Conservation (phyloP, 1,140 invertebrate species). For the Drosophila gunungcola region DNA sequence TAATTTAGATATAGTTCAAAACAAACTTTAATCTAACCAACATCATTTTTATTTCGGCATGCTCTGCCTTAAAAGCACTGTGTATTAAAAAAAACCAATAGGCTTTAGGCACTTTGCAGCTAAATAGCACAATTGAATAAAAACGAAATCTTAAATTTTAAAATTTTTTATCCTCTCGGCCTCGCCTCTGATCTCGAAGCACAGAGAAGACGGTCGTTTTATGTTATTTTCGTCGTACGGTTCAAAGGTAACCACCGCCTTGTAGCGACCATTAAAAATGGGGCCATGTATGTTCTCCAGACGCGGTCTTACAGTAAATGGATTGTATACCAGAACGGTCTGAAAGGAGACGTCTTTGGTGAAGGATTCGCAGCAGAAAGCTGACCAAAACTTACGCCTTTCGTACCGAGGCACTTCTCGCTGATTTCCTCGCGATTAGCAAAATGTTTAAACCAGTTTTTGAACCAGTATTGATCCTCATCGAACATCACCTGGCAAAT, state of each 20-base stretch:
- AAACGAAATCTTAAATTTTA: no score
- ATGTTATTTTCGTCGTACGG: slow-evolving; percentile 42
- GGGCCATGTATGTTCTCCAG: slow-evolving; percentile 22
- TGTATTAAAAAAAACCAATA: no score
- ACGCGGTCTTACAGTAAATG: slow-evolving; percentile 37
- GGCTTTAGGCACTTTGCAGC: no score
- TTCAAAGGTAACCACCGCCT: slow-evolving; percentile 43
- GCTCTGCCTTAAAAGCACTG: no score
- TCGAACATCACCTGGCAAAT: neutral
- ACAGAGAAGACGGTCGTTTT: neutral
- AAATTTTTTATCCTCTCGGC: neutral
- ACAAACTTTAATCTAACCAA: no score
- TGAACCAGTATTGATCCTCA: neutral
- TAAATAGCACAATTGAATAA: no score
- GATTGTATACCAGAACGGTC: slow-evolving; percentile 32
- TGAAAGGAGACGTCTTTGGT: slow-evolving; percentile 18
- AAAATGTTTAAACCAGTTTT: neutral
- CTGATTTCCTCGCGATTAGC: neutral
- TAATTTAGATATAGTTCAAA: no score
- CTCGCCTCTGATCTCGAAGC: neutral
- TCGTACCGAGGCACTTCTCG: neutral
- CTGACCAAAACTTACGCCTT: neutral
- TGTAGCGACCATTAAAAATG: slow-evolving; percentile 45
- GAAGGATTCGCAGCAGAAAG: neutral
- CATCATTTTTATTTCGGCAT: no score